A percentile compares a stretch with the other conserved stretches of the same genome.
Evolutionary conservation across 2,113 vertebrate species (phyloP).

Genomic region (Corythornis cristatus): DNA sequence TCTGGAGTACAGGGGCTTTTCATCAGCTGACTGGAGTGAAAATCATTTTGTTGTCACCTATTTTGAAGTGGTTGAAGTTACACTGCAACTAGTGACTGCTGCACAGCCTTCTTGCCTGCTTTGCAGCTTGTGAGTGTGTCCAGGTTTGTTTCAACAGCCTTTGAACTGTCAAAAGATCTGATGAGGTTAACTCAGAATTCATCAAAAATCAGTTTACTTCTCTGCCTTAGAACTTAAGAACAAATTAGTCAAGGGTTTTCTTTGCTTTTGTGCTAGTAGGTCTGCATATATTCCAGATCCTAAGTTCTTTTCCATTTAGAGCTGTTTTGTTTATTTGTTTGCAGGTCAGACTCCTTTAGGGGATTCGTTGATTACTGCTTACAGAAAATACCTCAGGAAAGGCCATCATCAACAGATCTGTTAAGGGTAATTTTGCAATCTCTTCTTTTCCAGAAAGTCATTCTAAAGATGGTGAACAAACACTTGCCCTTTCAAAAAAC

Average conservation of each 20-base stretch:
- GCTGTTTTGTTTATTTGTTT: slow-evolving; percentile 3
- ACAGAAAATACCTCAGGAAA: slow-evolving; percentile 99
- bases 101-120: neutral
- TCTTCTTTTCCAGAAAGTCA: neutral
- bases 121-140: neutral
- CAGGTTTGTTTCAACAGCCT: neutral
- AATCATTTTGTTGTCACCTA: neutral
- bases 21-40: neutral
- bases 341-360: slow-evolving; percentile 93
- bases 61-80: neutral
- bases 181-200: neutral
- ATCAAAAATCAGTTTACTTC: neutral
- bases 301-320: neutral
- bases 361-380: slow-evolving; percentile 99
- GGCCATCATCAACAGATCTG: slow-evolving; percentile 92
- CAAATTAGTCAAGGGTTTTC: neutral
- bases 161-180: neutral
- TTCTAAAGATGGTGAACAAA: neutral
- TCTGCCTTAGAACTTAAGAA: neutral
- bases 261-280: neutral
- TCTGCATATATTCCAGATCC: neutral
- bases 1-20: neutral
- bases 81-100: neutral
- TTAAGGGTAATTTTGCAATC: slow-evolving; percentile 85
- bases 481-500: neutral